Evolutionary conservation across 2,797 vertebrate genomes (phyloP), one percentile per base, ranked within the genome.

Genomic region (Mus caroli): DNA sequence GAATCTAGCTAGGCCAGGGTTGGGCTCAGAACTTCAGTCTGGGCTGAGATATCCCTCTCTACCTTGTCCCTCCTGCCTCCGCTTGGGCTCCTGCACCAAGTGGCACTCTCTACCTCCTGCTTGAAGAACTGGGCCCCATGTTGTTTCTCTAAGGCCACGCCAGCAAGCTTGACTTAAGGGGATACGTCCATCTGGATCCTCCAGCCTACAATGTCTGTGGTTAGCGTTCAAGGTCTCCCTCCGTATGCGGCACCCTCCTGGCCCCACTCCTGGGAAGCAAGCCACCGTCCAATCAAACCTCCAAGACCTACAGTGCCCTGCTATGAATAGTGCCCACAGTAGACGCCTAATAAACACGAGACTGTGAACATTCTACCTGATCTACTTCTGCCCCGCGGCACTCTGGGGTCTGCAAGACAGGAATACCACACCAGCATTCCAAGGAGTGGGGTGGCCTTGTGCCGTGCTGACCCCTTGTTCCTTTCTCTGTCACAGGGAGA

Each of bases 311-410:
- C 7, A 14, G 13, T 0, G 0, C 4, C 67, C 17, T 79, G 43
- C 24, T 31, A 40, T 43, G 43, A 62, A 5, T 8, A 19, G 28
- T 40, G 15, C 11, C 50, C 9, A 43, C 5, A 28, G 37, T 3
- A 17, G 82, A n/a, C 0, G 0, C 28, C 40, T 85, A 14, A 9
- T 4, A n/a, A 73, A 19, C 3, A 46, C 0, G 0, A 52, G 64
- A 0, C 4, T 1, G 17, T 1, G 22, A 62, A 26, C 3, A 0
- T 28, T 31, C 40, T 54, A 8, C 3, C 0, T 6, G 17, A 20
- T 7, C 43, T 7, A 2, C 67, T 50, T 46, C 67, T 46, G 24
- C 17, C 22, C n/a, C 60, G 69, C 26, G 31, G 77, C 0, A 15
- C 62, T 71, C 50, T 9, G 46, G 43, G 69, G 20, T 75, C 79